These are phyloP conservation scores for Globicephala melas DNA, from an alignment of 2,113 vertebrate species.

Conservation along the genomic window DNA sequence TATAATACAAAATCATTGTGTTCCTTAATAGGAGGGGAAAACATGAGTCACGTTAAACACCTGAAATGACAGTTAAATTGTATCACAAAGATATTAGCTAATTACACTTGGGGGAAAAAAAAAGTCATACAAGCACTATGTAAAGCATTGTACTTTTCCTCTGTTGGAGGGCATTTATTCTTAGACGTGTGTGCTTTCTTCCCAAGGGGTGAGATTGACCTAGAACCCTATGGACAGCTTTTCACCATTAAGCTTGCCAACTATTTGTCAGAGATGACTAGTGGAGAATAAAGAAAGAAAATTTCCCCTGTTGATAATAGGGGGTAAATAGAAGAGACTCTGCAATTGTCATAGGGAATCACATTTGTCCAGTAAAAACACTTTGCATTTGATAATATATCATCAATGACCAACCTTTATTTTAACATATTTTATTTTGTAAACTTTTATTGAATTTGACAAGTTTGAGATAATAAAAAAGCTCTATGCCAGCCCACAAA, in stretches of 20 bases:
- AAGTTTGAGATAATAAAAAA: neutral
- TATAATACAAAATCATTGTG: neutral
- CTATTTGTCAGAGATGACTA: constrained; percentile 68
- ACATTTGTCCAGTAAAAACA: neutral
- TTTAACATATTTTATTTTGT: neutral
- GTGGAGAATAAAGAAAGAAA: constrained; percentile 55
- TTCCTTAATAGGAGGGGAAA: neutral
- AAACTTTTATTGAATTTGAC: constrained; percentile 11
- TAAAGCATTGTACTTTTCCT: constrained; percentile 13
- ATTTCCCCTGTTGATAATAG: constrained; percentile 44
- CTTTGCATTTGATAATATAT: neutral
- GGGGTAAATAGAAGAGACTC: constrained; percentile 41
- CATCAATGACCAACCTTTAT: neutral
- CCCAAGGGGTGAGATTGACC: constrained; percentile 39
- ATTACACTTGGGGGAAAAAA: neutral
- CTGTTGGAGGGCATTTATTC: constrained; percentile 52
- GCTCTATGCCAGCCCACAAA: neutral
- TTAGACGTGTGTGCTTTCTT: constrained; percentile 20
- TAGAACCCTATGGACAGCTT: neutral
- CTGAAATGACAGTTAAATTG: neutral
- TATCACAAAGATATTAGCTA: neutral
- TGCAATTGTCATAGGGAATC: constrained; percentile 29
- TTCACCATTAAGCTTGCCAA: constrained; percentile 48
- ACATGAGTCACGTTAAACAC: neutral
- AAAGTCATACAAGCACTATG: neutral